phyloP scores from a whole-genome alignment of 2,888 invertebrate genomes.

The Litoditis marina region DNA sequence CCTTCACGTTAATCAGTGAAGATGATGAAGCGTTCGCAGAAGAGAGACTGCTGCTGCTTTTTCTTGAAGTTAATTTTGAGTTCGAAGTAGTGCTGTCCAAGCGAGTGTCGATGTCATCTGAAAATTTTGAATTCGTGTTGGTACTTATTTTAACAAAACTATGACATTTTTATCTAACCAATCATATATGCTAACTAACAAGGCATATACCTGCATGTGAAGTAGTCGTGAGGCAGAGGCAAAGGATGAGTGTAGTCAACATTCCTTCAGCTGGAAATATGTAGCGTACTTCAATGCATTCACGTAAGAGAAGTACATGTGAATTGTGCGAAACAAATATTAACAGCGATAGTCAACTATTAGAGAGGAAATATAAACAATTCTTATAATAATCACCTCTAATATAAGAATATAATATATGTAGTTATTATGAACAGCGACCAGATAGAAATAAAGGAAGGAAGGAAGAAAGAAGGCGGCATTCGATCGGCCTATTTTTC shows the following conservation, averaged over 20 bases:
- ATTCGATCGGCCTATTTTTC: conserved; percentile 33
- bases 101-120: conserved; percentile 9
- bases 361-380: conserved; percentile 22
- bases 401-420: conserved; percentile 21
- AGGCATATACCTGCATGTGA: conserved; percentile 31
- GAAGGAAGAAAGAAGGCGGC: conserved; percentile 20
- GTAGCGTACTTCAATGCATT: conserved; percentile 29
- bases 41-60: conserved; percentile 2
- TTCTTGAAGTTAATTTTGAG: conserved; percentile 3
- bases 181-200: conserved; percentile 9
- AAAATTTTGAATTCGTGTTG: conserved; percentile 8
- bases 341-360: conserved; percentile 12
- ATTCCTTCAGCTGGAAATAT: conserved; percentile 25
- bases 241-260: conserved; percentile 27
- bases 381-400: conserved; percentile 18
- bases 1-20: conserved; percentile 13
- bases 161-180: conserved; percentile 20
- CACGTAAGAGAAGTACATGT: conserved; percentile 26
- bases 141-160: conserved; percentile 15
- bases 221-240: conserved; percentile 23
- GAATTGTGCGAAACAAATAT: conserved; percentile 22
- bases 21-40: conserved; percentile 10
- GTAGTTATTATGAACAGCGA: conserved; percentile 25
- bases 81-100: conserved; percentile 12
- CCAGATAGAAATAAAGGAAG: conserved; percentile 31